phyloP scores from a whole-genome alignment of 1,140 invertebrate genomes.

The Popillia japonica region DNA sequence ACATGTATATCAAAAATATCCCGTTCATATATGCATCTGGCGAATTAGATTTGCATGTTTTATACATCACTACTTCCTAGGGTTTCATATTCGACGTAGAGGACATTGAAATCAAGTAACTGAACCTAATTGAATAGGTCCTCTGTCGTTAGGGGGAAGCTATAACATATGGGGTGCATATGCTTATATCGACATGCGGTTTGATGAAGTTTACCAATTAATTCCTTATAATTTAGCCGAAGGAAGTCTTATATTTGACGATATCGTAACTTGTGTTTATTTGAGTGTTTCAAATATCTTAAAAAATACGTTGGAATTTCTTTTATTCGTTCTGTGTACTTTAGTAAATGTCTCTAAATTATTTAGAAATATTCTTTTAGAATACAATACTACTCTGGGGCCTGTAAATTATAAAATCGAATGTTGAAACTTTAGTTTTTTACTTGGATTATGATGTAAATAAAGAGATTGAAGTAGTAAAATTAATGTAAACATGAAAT shows the following conservation, averaged over 20 bases:
- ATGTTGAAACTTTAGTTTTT: too few relatives aligned
- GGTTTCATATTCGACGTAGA: neutral
- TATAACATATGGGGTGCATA: neutral
- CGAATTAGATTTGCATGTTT: constrained; percentile 29
- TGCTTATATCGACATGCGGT: neutral
- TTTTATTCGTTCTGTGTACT: too few relatives aligned
- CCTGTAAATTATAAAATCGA: too few relatives aligned
- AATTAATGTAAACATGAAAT: too few relatives aligned
- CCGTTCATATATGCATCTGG: neutral
- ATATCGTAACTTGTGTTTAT: too few relatives aligned
- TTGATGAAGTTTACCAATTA: neutral
- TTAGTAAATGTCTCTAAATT: too few relatives aligned
- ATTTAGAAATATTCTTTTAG: too few relatives aligned
- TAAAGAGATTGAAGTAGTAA: too few relatives aligned
- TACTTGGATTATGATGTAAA: too few relatives aligned
- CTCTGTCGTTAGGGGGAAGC: neutral
- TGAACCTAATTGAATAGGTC: neutral
- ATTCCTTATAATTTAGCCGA: neutral
- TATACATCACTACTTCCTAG: neutral
- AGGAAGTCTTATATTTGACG: neutral
- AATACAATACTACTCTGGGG: too few relatives aligned
- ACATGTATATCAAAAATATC: neutral
- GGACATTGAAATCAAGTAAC: constrained; percentile 24
- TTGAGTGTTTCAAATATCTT: too few relatives aligned
- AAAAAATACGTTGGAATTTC: too few relatives aligned